Evolutionary conservation across 2,888 invertebrate species (phyloP), one percentile per base, ranked within the genome.

Genomic region (Agonum fuliginosum): DNA sequence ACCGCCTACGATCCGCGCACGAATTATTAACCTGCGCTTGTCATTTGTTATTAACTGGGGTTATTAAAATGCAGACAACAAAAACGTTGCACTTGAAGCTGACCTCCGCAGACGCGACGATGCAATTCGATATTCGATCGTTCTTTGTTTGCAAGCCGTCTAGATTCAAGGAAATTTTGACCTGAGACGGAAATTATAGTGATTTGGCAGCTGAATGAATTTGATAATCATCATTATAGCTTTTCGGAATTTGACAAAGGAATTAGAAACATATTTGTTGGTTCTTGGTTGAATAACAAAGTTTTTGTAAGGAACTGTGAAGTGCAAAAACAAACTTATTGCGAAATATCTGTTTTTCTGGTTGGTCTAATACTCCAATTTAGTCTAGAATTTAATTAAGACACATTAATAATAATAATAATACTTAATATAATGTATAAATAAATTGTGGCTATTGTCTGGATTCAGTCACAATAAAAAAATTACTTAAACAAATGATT

Each of bases 51-150:
- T 75, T 46, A 75, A 67, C 65, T 51, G 67, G 41, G 12, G 67
- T 46, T 67, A 65, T 48, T 46, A 27, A 75, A 67, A 75, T 58
- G 75, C 48, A 51, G 46, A 65, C 67, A 67, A 67, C 65, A 67
- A 75, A 67, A 67, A 74, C 37, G 58, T 41, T 34, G 73, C 27
- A 74, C 74, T 74, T 62, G 43, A 19, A 22, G 24, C 19, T 74
- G 74, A 74, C 74, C 74, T 74, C 74, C 43, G 22, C 22, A 14
- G 43, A 43, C 30, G 74, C 34, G 54, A 62, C 58, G 43, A 30
- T 65, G 74, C 74, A 74, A 65, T 62, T 27, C 65, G 46, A 62
- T 46, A 30, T 46, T 10, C 62, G 62, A 43, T 62, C 24, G 30
- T 12, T 24, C 43, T 71, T 46, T 48, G 70, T 48, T 71, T 37